Evolutionary conservation across 2,797 vertebrate species (phyloP), one percentile per base, ranked within the genome.

Genomic region (Pseudochirops cupreus): DNA sequence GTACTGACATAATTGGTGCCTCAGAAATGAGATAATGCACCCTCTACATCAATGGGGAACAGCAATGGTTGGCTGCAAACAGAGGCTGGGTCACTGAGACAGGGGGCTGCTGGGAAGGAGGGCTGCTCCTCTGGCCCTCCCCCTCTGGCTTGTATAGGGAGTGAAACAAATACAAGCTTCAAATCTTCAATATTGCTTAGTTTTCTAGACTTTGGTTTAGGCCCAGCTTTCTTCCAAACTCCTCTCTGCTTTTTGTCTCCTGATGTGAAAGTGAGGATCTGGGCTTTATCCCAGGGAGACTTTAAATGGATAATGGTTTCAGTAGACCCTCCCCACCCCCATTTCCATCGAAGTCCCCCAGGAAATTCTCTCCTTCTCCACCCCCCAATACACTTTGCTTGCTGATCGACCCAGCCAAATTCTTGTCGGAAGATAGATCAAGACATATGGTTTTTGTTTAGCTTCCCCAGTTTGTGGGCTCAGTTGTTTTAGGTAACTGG

Each of bases 381-480:
- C 56, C 74, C 59, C 94, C 33, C 33, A 57, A 55, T n/a, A 82
- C 3, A 46, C 89, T 50, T 26, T 82, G 29, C 59, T 91, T 53
- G 3, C 46, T 90, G 67, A 50, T 91, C 28, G 50, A 82, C 12
- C 50, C 54, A 31, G 89, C 50, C 59, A 82, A 95, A 54, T 55
- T 91, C 67, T 91, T 18, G 46, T 93, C 55, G 39, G 56, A 93
- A 93, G 50, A 87, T 2, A 56, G 52, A 91, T 28, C 67, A 89
- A 26, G 24, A 93, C 56, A 50, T 55, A 33, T 28, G 90, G 16
- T 28, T 93, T 93, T 91, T 54, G 58, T n/a, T 95, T 67, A 46
- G n/a, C 52, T 91, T 93, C 91, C 26, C 13, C 62, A 29, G 87
- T 55, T 91, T 55, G 31, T 91, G 90, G 56, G n/a, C 54, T 94